Evolutionary conservation across 2,113 vertebrate species (phyloP).

Genomic region (pig (Sus scrofa)): DNA sequence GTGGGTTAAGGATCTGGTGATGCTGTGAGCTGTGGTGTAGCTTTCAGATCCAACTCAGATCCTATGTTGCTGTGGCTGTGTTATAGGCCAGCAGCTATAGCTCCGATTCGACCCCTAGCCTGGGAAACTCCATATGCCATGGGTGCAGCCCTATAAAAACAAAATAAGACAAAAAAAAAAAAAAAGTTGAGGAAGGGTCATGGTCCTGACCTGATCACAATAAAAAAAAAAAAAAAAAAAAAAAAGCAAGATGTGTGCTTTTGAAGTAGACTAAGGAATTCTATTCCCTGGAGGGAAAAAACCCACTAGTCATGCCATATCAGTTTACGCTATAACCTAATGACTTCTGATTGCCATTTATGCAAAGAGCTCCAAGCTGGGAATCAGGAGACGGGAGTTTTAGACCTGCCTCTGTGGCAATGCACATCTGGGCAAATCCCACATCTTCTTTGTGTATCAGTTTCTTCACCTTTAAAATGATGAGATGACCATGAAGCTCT

Average conservation of each 20-base stretch:
- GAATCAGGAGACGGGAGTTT: not conserved
- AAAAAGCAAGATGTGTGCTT: slow-evolving; percentile 34
- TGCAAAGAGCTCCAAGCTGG: not conserved
- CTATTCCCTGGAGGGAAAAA: slow-evolving; percentile 16
- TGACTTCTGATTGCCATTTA: not conserved
- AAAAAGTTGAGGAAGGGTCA: too few species aligned
- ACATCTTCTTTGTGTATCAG: not conserved
- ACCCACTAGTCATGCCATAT: not conserved
- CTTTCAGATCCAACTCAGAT: too few species aligned
- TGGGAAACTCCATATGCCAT: too few species aligned
- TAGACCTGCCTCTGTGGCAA: not conserved
- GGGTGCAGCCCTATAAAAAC: too few species aligned
- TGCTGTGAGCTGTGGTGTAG: too few species aligned
- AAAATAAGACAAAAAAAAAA: too few species aligned
- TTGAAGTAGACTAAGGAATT: slow-evolving; percentile 39
- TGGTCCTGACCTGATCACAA: too few species aligned
- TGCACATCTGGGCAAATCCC: not conserved
- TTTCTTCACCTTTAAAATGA: not conserved
- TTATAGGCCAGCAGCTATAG: too few species aligned
- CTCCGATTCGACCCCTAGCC: too few species aligned
- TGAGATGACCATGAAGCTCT: not conserved
- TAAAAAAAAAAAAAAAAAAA: too few species aligned
- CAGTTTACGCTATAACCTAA: not conserved
- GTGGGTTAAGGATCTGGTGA: too few species aligned
- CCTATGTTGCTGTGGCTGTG: too few species aligned